These are phyloP conservation scores for Amitus sp. DNA, from an alignment of 2,888 invertebrate genomes.

Conservation along the genomic window DNA sequence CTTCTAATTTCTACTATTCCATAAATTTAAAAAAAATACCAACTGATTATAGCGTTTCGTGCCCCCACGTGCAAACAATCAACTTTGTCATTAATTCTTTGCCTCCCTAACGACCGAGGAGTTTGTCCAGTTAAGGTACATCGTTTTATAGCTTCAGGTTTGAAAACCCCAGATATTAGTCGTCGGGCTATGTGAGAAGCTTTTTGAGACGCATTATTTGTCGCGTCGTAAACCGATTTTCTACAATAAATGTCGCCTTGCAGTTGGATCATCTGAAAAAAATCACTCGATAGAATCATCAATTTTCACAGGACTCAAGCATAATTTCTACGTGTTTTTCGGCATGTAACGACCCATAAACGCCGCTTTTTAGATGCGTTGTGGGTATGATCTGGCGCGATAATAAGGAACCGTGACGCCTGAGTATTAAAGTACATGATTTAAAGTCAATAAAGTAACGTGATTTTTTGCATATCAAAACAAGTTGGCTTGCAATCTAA, in stretches of 20 bases:
- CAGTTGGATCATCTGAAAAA: slow-evolving; percentile 10
- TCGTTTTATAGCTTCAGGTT: slow-evolving; percentile 35
- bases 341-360: too few species aligned
- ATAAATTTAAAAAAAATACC: too few species aligned
- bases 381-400: too few species aligned
- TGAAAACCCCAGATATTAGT: slow-evolving; percentile 38
- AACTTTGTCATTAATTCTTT: slow-evolving; percentile 35
- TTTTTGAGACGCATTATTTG: slow-evolving; percentile 34
- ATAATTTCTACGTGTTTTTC: too few species aligned
- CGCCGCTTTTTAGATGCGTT: too few species aligned
- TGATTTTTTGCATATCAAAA: too few species aligned
- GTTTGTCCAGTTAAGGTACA: slow-evolving; percentile 40
- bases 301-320: not conserved
- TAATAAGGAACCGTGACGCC: too few species aligned
- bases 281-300: not conserved
- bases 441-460: too few species aligned
- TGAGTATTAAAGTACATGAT: too few species aligned
- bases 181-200: slow-evolving; percentile 37
- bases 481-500: too few species aligned
- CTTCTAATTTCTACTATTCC: too few species aligned
- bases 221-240: slow-evolving; percentile 35
- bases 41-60: slow-evolving; percentile 39
- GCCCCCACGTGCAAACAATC: slow-evolving; percentile 34
- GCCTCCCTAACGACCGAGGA: slow-evolving; percentile 35
- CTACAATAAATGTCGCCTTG: slow-evolving; percentile 23